A percentile compares a stretch with the other conserved stretches of the same genome.
Conservation (phyloP, 2,797 vertebrate species). For the Gephyroberyx darwinii region DNA sequence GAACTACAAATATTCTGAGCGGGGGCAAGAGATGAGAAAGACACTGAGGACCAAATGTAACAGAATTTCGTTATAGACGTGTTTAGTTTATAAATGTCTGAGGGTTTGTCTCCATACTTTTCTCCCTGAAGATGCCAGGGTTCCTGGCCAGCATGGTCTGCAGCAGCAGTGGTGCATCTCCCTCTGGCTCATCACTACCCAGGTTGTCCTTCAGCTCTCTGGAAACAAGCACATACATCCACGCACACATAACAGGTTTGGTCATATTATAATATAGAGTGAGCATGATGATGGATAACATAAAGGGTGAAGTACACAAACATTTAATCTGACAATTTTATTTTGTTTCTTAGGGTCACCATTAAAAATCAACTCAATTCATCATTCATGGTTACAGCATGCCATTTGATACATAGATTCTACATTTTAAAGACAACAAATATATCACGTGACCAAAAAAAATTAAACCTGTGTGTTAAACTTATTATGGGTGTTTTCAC, state of each 20-base stretch:
- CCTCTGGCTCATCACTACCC: constrained; percentile 97
- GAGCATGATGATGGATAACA: neutral
- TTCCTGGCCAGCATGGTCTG: constrained; percentile 96
- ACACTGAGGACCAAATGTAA: no score
- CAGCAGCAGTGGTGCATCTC: constrained; percentile 95
- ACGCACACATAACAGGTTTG: neutral
- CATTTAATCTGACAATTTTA: neutral
- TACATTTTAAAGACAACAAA: no score
- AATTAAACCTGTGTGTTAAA: no score
- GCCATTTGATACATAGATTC: no score
- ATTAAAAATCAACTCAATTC: no score
- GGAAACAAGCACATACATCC: constrained; percentile 32
- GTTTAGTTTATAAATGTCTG: neutral
- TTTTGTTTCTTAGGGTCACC: no score
- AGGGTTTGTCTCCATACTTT: constrained; percentile 81
- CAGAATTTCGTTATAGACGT: no score
- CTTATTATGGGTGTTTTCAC: no score
- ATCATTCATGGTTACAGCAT: no score
- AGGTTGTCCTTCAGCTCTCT: constrained; percentile 99
- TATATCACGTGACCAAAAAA: no score
- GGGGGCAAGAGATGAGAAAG: neutral
- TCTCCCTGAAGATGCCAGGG: constrained; percentile 99
- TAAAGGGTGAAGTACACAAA: neutral
- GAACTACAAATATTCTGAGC: neutral
- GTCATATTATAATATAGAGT: neutral